Base-by-base conservation (phyloP, 2,888 invertebrate species). In the Lamellibrachia columna region DNA sequence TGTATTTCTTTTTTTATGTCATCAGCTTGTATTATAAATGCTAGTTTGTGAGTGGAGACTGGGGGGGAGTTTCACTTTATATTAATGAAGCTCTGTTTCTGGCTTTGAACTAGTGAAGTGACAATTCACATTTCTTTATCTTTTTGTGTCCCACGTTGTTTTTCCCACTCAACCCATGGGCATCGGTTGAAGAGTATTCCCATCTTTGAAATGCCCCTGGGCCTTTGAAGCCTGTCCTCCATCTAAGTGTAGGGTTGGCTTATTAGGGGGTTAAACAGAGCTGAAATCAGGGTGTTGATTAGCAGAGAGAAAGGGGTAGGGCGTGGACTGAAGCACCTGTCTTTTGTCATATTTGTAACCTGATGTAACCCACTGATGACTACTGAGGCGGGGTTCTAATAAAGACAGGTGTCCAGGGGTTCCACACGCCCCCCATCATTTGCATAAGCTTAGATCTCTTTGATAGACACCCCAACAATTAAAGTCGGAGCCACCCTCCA, bases 341-440 rank as follows among this genome's bases (percentile, higher is more conserved):
- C 75, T 22, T 75, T 75, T 75, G 75, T 75, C n/a, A n/a, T 75
- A 6, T 15, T 22, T 75, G 75, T 75, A 75, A 75, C 3, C 3
- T 22, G 75, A 75, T 75, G 75, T 75, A 75, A 75, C 22, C 6
- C 22, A 6, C 75, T 75, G 75, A 75, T 75, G 75, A 75, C 75
- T 75, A 75, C 75, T 75, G 75, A n/a, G 75, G 75, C 75, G n/a
- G 75, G 75, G 75, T 75, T 75, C 75, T 75, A 75, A 75, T 75
- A 15, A 75, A 75, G 75, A n/a, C 75, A 75, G 75, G 75, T 75
- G 75, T 75, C 75, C 75, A 75, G 22, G 75, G 75, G 75, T 75
- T 75, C n/a, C 75, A 11, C 75, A 15, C 1, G 75, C 6, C 75
- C 6, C 75, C 75, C 75, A 15, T 75, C 75, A 75, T 75, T 75